These are phyloP conservation scores for Cactoblastis cactorum DNA, from an alignment of 2,888 invertebrate genomes.

Conservation along the genomic window DNA sequence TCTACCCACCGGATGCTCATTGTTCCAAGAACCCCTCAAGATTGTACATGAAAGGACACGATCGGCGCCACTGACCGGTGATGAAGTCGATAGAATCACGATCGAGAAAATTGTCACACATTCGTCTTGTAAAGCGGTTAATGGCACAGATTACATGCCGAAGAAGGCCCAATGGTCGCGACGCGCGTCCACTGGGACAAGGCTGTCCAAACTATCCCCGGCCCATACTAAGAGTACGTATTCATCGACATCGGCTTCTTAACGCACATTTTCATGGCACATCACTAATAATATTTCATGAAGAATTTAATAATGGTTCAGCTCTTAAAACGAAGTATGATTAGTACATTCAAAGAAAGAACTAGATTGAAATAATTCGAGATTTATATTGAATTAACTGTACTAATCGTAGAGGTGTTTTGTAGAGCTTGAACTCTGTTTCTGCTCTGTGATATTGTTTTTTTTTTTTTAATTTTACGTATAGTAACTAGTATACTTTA, in stretches of 20 bases:
- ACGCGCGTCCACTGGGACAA: constrained; percentile 67
- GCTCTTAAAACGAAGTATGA: background rate
- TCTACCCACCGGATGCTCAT: constrained; percentile 57
- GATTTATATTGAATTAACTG: too few relatives aligned
- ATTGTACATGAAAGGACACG: constrained; percentile 83
- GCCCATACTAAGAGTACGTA: constrained; percentile 75
- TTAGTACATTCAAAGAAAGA: background rate
- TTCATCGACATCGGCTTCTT: constrained; percentile 23
- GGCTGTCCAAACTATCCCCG: constrained; percentile 67
- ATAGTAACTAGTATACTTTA: background rate
- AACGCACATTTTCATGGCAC: constrained; percentile 16
- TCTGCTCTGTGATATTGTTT: background rate
- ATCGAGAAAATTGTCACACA: constrained; percentile 51
- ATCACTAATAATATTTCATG: constrained; percentile 15
- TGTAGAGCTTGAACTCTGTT: background rate
- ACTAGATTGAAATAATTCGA: too few relatives aligned
- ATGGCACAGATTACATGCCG: constrained; percentile 44
- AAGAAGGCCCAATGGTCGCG: constrained; percentile 60
- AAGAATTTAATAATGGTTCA: background rate
- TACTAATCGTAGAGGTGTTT: background rate
- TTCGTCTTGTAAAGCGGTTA: constrained; percentile 57
- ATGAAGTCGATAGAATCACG: constrained; percentile 57
- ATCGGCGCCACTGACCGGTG: constrained; percentile 83
- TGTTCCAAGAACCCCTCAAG: constrained; percentile 58
- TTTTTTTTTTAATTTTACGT: constrained; percentile 1